Conservation (phyloP, 2,113 vertebrate species). For the Xyliphius kryptos region DNA sequence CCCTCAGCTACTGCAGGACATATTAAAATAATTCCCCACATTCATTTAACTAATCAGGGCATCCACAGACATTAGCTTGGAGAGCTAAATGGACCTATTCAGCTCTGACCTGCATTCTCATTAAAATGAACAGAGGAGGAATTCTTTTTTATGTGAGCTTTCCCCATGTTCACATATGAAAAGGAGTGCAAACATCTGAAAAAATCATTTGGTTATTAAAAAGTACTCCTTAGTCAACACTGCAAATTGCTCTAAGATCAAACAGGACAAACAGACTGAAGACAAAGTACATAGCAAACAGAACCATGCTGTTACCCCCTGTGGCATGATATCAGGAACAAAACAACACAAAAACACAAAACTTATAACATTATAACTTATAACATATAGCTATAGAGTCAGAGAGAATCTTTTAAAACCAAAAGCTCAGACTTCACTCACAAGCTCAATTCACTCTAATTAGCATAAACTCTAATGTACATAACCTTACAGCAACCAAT, state of each 20-base stretch:
- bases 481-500: too few relatives aligned
- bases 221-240: too few relatives aligned
- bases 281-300: constrained; percentile 9
- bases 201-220: too few relatives aligned
- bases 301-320: neutral
- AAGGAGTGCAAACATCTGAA: constrained; percentile 15
- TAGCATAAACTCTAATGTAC: too few relatives aligned
- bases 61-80: constrained; percentile 63
- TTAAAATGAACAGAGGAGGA: constrained; percentile 58
- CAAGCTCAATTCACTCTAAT: too few relatives aligned
- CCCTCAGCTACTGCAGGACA: constrained; percentile 50
- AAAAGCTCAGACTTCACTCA: too few relatives aligned
- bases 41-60: constrained; percentile 68
- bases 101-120: constrained; percentile 61
- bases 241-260: too few relatives aligned
- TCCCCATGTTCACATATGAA: constrained; percentile 51
- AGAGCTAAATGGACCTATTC: constrained; percentile 66
- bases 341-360: constrained; percentile 4
- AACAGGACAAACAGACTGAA: neutral
- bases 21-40: constrained; percentile 63
- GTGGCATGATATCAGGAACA: neutral
- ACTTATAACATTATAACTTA: too few relatives aligned
- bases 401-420: too few relatives aligned
- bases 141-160: constrained; percentile 60
- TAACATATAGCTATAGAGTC: too few relatives aligned